Evolutionary conservation across 2,113 vertebrate species (phyloP).

Genomic region (Manacus vitellinus): DNA sequence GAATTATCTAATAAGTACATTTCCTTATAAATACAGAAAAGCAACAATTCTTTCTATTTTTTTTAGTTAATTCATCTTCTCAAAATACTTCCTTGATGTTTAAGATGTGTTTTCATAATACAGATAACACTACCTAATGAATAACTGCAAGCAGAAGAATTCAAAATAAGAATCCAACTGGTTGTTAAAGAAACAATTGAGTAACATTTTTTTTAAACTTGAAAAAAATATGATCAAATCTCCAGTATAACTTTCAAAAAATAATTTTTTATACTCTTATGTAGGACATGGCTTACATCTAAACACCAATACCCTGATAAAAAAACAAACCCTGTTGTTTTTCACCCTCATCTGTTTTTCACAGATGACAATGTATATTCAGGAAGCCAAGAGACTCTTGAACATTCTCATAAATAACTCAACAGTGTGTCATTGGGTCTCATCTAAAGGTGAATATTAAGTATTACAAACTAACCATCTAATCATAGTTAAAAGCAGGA

Average conservation of each 20-base stretch:
- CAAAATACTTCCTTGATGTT: neutral
- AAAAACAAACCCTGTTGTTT: neutral
- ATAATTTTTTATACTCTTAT: neutral
- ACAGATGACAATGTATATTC: neutral
- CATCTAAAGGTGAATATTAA: neutral
- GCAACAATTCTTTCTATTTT: neutral
- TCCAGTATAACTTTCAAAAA: neutral
- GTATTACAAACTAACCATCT: neutral
- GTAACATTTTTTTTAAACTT: neutral
- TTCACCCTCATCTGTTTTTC: neutral
- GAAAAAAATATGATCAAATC: neutral
- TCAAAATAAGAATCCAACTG: neutral
- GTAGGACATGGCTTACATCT: neutral
- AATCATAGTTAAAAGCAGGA: neutral
- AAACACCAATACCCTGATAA: neutral
- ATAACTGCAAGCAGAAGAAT: neutral
- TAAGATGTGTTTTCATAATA: neutral
- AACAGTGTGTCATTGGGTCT: neutral
- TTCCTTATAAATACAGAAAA: neutral
- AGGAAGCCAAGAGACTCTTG: neutral
- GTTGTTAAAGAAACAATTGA: neutral
- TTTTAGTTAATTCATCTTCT: neutral
- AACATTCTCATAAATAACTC: neutral
- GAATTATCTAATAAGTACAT: neutral
- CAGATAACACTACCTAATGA: neutral